These are phyloP conservation scores for Acromyrmex echinatior DNA, from an alignment of 1,140 invertebrate species.

Conservation along the genomic window DNA sequence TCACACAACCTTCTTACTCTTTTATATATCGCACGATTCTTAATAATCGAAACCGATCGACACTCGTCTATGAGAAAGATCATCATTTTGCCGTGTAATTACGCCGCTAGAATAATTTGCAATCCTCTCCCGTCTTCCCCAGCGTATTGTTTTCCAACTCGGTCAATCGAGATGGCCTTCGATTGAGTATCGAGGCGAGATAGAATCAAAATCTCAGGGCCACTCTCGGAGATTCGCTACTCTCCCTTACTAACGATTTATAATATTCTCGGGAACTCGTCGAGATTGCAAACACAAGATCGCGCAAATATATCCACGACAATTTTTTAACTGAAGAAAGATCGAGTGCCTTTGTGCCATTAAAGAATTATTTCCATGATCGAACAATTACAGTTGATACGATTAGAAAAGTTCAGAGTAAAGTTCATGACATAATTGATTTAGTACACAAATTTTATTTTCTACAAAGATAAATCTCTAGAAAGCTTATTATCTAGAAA, in stretches of 20 bases:
- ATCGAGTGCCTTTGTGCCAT: neutral
- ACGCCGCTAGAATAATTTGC: conserved; percentile 74
- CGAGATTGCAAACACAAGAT: neutral
- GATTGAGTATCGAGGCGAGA: conserved; percentile 75
- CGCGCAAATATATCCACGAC: neutral
- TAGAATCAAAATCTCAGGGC: conserved; percentile 79
- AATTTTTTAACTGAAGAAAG: neutral
- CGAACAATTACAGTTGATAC: neutral
- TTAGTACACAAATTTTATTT: neutral
- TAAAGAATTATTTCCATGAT: neutral
- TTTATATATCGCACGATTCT: conserved; percentile 50
- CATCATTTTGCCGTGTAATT: conserved; percentile 76
- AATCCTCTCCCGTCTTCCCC: conserved; percentile 63
- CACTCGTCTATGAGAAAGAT: conserved; percentile 72
- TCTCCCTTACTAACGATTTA: conserved; percentile 60
- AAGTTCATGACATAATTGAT: neutral
- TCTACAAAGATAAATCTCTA: neutral
- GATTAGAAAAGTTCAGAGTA: neutral
- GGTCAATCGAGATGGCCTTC: conserved; percentile 82
- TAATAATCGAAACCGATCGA: conserved; percentile 42
- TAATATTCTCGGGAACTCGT: conserved; percentile 33
- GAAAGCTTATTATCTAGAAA: neutral
- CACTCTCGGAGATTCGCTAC: conserved; percentile 64
- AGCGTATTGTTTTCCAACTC: conserved; percentile 79
- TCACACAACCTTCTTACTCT: neutral